Conservation (phyloP, 2,797 vertebrate species). For the Buphagus erythrorhynchus region DNA sequence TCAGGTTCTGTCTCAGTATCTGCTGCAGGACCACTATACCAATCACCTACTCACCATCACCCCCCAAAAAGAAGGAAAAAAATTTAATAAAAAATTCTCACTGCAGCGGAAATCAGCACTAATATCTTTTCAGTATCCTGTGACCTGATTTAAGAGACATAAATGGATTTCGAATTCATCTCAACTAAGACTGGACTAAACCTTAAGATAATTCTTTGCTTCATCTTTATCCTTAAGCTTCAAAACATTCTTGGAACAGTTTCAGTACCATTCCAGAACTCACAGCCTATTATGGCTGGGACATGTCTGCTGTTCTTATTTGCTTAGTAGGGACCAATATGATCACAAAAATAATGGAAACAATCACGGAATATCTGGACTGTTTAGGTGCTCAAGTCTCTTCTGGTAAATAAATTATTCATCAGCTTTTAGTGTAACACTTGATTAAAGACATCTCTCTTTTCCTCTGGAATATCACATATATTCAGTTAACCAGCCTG, state of each 20-base stretch:
- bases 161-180: neutral
- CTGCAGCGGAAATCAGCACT: neutral
- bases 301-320: neutral
- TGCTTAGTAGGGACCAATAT: neutral
- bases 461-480: neutral
- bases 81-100: neutral
- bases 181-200: neutral
- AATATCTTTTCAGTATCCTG: neutral
- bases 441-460: neutral
- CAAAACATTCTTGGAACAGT: neutral
- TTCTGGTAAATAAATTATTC: neutral
- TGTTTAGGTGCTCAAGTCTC: neutral
- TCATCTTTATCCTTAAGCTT: neutral
- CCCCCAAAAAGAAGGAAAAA: neutral
- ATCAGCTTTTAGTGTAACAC: neutral
- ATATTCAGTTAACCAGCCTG: neutral
- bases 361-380: neutral
- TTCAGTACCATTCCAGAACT: neutral
- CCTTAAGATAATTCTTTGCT: neutral
- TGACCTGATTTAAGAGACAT: neutral
- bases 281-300: neutral
- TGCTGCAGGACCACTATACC: slow-evolving; percentile 85
- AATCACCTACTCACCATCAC: slow-evolving; percentile 80
- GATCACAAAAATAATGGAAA: neutral
- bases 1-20: slow-evolving; percentile 89